Evolutionary conservation across 2,888 invertebrate genomes (phyloP), one percentile per base, ranked within the genome.

Genomic region (Azorinus chamasolen): DNA sequence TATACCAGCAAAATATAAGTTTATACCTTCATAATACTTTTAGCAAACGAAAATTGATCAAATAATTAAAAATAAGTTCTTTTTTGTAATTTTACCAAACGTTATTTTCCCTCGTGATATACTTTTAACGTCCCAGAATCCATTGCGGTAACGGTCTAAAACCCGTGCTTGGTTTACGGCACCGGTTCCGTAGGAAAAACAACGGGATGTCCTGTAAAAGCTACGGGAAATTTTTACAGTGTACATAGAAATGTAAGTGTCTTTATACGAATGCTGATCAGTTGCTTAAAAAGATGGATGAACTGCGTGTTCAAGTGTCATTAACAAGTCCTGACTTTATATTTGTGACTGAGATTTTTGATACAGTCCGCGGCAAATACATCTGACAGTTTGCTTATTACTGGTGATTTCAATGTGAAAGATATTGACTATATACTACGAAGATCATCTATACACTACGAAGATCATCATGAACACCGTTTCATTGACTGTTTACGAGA

Each of bases 401-500:
- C 64, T 32, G 54, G 64, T 2, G 64, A 65, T 18, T 65, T 65
- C 8, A 65, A 65, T 18, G 14, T 24, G 12, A 59, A 59, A 14
- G 59, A 46, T 20, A 59, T 45, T 27, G 24, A 57, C 16, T 54
- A 45, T 32, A 6, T 4, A 10, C 43, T 43, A 20, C n/a, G 45
- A 22, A 43, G 18, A 32, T 22, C 43, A 2, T 46, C 55, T 3
- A 6, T 37, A 8, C 64, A 55, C 37, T 55, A 25, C 20, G 64
- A 65, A 55, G 10, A 22, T 18, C 55, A 55, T 16, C 20, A 27
- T 27, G 55, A 65, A 46, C 45, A 55, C 27, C 5, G 16, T 6
- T 57, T 66, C 54, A 46, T 69, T 46, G 61, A 62, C 61, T 61
- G 55, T 66, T 54, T 55, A 10, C 20, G 51, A 20, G 64, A 59